Conservation (phyloP, 2,113 vertebrate species). For the Otocyon megalotis region DNA sequence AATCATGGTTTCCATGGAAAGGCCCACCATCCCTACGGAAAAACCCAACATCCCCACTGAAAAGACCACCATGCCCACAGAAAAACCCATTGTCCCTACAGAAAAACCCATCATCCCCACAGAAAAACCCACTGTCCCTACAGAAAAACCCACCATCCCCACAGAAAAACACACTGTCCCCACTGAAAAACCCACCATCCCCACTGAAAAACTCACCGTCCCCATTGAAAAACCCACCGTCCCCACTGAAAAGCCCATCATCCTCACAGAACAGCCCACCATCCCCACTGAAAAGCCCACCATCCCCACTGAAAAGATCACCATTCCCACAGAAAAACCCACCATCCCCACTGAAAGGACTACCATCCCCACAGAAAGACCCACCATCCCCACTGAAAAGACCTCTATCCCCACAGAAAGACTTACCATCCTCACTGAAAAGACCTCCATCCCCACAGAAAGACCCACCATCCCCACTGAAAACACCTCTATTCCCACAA, state of each 20-base stretch:
- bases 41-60: not conserved
- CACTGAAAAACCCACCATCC: fast-evolving
- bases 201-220: not conserved
- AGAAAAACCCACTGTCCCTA: fast-evolving
- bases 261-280: not conserved
- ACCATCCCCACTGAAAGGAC: fast-evolving
- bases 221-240: not conserved
- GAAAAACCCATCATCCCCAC: not conserved
- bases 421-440: fast-evolving
- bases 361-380: not conserved
- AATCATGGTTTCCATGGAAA: too few species aligned
- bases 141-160: fast-evolving
- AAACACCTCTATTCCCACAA: not conserved
- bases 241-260: not conserved
- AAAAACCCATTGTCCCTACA: not conserved
- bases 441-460: not conserved
- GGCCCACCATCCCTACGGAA: not conserved
- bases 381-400: not conserved
- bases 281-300: not conserved
- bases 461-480: too few species aligned
- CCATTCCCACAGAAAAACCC: too few species aligned
- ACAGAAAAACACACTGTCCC: fast-evolving
- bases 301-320: fast-evolving
- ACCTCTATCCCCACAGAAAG: not conserved
- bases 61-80: too few species aligned